Evolutionary conservation across 1,140 invertebrate species (phyloP).

Genomic region (Berghia stephanieae): DNA sequence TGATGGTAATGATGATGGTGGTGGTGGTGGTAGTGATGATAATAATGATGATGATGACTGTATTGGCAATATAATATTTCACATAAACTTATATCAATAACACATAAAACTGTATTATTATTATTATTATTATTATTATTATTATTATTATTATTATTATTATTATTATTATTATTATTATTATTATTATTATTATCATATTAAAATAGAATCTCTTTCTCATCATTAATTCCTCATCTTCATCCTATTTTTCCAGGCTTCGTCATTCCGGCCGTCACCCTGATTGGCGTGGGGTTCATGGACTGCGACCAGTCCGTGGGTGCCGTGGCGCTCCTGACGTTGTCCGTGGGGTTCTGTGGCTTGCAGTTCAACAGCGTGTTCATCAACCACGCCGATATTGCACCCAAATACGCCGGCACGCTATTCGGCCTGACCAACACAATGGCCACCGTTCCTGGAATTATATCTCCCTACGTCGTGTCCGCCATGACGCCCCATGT

Average conservation of each 20-base stretch:
- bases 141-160: no score
- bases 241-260: constrained; percentile 44
- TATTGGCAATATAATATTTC: no score
- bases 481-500: constrained; percentile 75
- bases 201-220: no score
- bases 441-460: constrained; percentile 85
- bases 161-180: no score
- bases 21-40: no score
- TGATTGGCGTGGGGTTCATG: constrained; percentile 52
- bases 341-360: constrained; percentile 55
- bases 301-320: constrained; percentile 46
- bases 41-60: no score
- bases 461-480: constrained; percentile 82
- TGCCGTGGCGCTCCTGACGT: constrained; percentile 52
- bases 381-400: constrained; percentile 87
- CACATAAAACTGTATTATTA: no score
- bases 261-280: constrained; percentile 47
- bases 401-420: constrained; percentile 78
- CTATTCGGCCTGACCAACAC: constrained; percentile 89
- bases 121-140: no score
- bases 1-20: no score
- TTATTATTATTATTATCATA: no score
- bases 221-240: background rate
- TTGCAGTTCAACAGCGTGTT: constrained; percentile 74
- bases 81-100: no score